Evolutionary conservation across 2,113 vertebrate species (phyloP).

Genomic region (Ageneiosus marmoratus): DNA sequence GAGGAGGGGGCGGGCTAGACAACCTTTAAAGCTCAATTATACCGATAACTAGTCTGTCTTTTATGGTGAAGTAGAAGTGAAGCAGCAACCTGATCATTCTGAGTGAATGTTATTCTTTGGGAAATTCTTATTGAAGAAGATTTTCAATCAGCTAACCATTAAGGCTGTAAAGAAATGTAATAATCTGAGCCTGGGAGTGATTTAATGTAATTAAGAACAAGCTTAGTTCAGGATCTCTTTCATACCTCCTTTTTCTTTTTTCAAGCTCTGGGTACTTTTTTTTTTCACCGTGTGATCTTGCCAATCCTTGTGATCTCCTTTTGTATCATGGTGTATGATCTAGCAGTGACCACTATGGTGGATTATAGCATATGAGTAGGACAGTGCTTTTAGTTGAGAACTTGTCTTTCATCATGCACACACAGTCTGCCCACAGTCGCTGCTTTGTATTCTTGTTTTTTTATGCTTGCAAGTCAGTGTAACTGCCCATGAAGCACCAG

Average conservation of each 20-base stretch:
- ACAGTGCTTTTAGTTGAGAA: constrained; percentile 9
- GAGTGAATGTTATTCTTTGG: neutral
- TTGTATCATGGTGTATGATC: constrained; percentile 15
- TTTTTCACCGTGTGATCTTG: constrained; percentile 28
- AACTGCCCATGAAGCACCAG: neutral
- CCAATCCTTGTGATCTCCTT: constrained; percentile 27
- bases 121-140: constrained; percentile 1
- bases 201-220: constrained; percentile 40
- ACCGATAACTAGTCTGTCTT: constrained; percentile 32
- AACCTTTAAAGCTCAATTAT: constrained; percentile 44
- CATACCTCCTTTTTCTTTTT: constrained; percentile 17
- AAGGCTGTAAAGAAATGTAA: constrained; percentile 11
- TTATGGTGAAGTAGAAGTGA: constrained; percentile 20
- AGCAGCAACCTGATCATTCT: constrained; percentile 27
- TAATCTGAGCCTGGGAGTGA: constrained; percentile 1
- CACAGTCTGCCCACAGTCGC: constrained; percentile 3
- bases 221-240: neutral
- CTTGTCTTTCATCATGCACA: constrained; percentile 30
- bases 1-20: constrained; percentile 16
- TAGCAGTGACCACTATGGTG: neutral
- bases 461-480: constrained; percentile 15
- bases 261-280: constrained; percentile 15
- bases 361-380: constrained; percentile 35
- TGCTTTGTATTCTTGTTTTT: constrained; percentile 25
- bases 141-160: constrained; percentile 34